Evolutionary conservation across 2,888 invertebrate genomes (phyloP).

Genomic region (Oeneis ivallda): DNA sequence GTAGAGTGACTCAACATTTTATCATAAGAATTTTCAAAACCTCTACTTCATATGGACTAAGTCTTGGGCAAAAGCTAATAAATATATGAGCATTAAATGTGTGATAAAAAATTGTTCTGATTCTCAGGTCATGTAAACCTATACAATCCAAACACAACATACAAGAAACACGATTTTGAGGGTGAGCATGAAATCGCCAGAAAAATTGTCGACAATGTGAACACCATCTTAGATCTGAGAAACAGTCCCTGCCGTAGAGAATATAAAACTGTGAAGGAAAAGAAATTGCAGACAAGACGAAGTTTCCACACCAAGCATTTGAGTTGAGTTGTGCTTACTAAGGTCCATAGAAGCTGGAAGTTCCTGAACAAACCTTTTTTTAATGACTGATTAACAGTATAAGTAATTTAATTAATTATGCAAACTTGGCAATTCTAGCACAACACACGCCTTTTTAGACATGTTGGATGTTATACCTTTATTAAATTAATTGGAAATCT

Average conservation of each 20-base stretch:
- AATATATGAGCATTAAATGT: too few relatives aligned
- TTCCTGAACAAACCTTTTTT: slow-evolving; percentile 41
- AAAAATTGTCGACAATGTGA: slow-evolving; percentile 93
- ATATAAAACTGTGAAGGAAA: slow-evolving; percentile 88
- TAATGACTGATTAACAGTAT: slow-evolving; percentile 17
- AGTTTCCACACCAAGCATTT: slow-evolving; percentile 79
- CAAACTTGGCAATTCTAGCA: slow-evolving; percentile 1
- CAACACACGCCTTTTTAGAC: background rate
- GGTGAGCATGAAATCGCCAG: slow-evolving; percentile 87
- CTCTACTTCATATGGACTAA: too few relatives aligned
- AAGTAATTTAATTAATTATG: slow-evolving; percentile 6
- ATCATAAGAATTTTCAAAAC: too few relatives aligned
- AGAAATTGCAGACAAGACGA: slow-evolving; percentile 83
- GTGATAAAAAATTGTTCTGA: background rate
- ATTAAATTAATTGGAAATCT: too few relatives aligned
- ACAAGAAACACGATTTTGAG: slow-evolving; percentile 95
- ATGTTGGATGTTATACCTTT: background rate
- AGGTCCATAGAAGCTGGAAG: slow-evolving; percentile 33
- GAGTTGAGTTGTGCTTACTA: slow-evolving; percentile 52
- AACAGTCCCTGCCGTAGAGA: slow-evolving; percentile 91
- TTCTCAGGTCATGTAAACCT: slow-evolving; percentile 59
- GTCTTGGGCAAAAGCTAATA: too few relatives aligned
- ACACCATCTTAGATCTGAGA: slow-evolving; percentile 91
- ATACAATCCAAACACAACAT: slow-evolving; percentile 78
- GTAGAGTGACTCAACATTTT: too few relatives aligned